Base-by-base conservation (phyloP, 1,140 invertebrate genomes). In the Copidosoma floridanum region DNA sequence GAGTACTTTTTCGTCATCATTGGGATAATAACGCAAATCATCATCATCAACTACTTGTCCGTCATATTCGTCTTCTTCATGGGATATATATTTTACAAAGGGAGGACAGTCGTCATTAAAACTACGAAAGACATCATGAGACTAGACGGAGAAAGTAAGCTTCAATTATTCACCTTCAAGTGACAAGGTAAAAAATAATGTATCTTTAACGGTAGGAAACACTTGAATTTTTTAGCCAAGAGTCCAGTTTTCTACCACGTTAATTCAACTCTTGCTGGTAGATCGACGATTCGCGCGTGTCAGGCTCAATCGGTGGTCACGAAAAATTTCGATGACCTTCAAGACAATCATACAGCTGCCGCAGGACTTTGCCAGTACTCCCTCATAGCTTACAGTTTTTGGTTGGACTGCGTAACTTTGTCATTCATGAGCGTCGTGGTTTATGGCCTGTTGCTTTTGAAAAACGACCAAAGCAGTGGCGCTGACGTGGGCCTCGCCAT, bases 91-190 rank as follows among this genome's bases (percentile, higher is more conserved):
- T 76, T 86, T 87, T 23, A 79, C 93, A 38, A 72, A 91, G 55
- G 82, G 78, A 62, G 84, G 91, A 70, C 95, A 93, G 93, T 16
- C 91, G 92, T 57, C 70, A 75, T 97, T 12, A 82, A 82, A 20
- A 91, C 93, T 0, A 91, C 91, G 23, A 82, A 93, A 60, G 90
- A 88, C 79, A 82, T 96, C n/a, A 95, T 96, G 80, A 84, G 93
- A 64, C 82, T 96, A 55, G 94, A 97, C 84, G 92, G 89, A 71
- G 86, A 89, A 72, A 89, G 93, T 94, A 85, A 89, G 87, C 63
- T 5, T 86, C 66, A 46, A 35, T 40, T 54, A 3, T 44, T 53
- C 24, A 38, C 10, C 7, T 18, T 47, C 24, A 20, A 41, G n/a
- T n/a, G n/a, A n/a, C n/a, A n/a, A n/a, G n/a, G n/a, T n/a, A n/a